Evolutionary conservation across 2,113 vertebrate genomes (phyloP).

Genomic region (Bambusicola thoracicus): DNA sequence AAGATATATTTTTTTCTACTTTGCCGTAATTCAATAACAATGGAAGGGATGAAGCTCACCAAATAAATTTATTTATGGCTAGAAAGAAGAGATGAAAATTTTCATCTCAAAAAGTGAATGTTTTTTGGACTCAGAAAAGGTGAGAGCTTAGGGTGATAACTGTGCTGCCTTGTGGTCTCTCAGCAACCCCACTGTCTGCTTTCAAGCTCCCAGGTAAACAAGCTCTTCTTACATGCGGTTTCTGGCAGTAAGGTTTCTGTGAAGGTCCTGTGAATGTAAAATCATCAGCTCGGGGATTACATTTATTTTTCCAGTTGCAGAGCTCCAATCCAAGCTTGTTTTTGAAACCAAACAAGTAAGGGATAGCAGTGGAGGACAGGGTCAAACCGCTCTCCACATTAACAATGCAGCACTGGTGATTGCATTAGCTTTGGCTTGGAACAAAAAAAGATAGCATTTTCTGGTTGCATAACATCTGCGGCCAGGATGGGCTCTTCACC

Average conservation of each 20-base stretch:
- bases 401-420: rapidly evolving
- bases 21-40: background rate
- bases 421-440: background rate
- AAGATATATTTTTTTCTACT: background rate
- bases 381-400: background rate
- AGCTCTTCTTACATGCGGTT: background rate
- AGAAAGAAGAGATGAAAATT: background rate
- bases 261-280: rapidly evolving
- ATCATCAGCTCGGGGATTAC: background rate
- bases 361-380: background rate
- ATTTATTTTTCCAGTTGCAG: background rate
- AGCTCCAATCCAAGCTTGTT: background rate
- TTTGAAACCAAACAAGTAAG: background rate
- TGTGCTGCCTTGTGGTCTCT: background rate
- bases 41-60: background rate
- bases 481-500: background rate
- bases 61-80: background rate
- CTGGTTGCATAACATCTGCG: background rate
- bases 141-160: background rate
- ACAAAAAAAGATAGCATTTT: background rate
- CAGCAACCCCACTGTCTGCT: background rate
- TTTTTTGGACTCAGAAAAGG: background rate
- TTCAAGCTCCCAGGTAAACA: background rate
- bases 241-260: background rate
- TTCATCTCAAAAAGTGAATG: background rate